Conservation (phyloP, 2,113 vertebrate species). For the Meriones unguiculatus region DNA sequence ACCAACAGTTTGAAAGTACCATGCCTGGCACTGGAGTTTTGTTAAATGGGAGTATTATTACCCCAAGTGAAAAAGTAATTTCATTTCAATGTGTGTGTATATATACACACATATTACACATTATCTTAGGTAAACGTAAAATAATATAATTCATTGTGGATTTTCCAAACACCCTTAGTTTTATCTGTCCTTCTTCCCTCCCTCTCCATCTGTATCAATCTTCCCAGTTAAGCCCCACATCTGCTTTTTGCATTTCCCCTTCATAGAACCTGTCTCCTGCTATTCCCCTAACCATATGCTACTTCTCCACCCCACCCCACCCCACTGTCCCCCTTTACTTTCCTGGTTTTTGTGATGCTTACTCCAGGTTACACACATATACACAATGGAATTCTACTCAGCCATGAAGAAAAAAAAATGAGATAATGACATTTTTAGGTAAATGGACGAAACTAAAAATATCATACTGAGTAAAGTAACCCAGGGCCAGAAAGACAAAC, state of each 20-base stretch:
- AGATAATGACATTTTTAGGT: background rate
- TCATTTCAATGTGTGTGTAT: background rate
- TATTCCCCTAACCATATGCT: background rate
- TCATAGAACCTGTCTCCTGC: background rate
- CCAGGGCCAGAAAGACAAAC: background rate
- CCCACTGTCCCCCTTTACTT: background rate
- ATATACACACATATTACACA: background rate
- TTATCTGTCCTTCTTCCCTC: background rate
- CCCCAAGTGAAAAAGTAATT: background rate
- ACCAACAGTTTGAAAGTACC: background rate
- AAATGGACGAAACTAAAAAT: background rate
- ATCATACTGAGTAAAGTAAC: background rate
- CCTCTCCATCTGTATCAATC: background rate
- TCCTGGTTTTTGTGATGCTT: background rate
- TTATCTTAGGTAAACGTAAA: background rate
- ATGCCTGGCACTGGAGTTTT: background rate
- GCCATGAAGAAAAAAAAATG: background rate
- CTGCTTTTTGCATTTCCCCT: background rate
- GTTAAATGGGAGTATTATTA: background rate
- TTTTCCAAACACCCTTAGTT: background rate
- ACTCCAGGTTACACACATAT: background rate
- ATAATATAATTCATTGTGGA: background rate
- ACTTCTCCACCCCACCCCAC: background rate
- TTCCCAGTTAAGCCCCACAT: background rate
- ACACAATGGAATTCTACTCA: background rate